Conservation (phyloP, 2,797 vertebrate genomes). For the Stomatorhinus walkeri region DNA sequence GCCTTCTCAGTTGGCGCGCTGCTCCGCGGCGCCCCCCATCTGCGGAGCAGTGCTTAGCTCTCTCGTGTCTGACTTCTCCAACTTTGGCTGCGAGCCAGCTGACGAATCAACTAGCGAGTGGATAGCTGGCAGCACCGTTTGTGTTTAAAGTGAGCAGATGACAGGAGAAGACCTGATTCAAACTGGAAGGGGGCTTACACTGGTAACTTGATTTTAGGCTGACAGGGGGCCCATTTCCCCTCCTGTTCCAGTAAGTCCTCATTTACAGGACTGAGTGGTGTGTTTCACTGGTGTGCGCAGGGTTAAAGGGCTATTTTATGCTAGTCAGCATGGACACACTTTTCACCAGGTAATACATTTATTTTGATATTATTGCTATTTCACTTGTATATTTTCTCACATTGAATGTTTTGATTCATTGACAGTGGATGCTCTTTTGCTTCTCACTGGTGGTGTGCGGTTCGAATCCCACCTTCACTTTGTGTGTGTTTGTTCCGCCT, state of each 20-base stretch:
- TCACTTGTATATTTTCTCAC: background rate
- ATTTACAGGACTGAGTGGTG: constrained; percentile 36
- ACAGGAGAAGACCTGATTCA: constrained; percentile 34
- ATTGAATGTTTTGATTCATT: background rate
- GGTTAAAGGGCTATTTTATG: background rate
- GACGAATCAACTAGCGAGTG: constrained; percentile 26
- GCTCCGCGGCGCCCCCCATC: background rate
- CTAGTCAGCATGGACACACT: background rate
- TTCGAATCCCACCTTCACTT: background rate
- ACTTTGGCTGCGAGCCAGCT: background rate
- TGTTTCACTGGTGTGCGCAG: background rate
- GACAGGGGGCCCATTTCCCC: constrained; percentile 44
- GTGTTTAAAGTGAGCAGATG: background rate
- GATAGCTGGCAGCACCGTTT: background rate
- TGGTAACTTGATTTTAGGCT: constrained; percentile 32
- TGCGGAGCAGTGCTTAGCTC: background rate
- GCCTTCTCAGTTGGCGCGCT: background rate
- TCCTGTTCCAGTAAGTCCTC: constrained; percentile 43
- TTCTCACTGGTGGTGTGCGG: background rate
- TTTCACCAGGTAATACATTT: background rate
- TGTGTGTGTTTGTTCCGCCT: background rate
- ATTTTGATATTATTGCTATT: background rate
- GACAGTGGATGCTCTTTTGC: background rate
- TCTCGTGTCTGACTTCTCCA: background rate
- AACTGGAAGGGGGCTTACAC: constrained; percentile 40